These are phyloP conservation scores for Brenthis hecate DNA, from an alignment of 2,888 invertebrate genomes.

Conservation along the genomic window DNA sequence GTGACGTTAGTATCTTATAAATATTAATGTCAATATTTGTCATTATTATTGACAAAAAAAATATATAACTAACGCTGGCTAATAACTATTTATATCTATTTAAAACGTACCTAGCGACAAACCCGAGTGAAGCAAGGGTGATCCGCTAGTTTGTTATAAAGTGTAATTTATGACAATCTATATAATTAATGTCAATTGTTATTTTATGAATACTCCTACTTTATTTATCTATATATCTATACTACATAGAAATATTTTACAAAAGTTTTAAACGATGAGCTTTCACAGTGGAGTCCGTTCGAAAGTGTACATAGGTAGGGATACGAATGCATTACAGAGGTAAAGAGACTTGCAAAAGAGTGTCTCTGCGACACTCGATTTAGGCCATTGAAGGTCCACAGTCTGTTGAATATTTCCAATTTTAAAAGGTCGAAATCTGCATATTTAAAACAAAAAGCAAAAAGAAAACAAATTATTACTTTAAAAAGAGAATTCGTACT, in stretches of 20 bases:
- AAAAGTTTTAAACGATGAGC: no score
- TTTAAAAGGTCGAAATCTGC: not conserved
- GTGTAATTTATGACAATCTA: not conserved
- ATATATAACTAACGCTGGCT: no score
- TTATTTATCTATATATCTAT: no score
- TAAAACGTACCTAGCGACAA: no score
- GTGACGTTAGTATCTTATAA: no score
- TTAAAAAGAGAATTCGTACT: not conserved
- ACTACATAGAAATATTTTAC: no score
- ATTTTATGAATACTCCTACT: not conserved
- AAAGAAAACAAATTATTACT: not conserved
- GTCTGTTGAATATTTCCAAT: conserved; percentile 10
- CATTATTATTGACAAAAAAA: no score
- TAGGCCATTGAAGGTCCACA: conserved; percentile 1
- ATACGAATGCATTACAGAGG: not conserved
- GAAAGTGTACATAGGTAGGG: not conserved
- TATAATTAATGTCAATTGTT: not conserved
- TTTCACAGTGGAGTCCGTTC: not conserved
- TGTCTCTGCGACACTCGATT: not conserved
- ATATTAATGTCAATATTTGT: no score
- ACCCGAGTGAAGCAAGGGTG: no score
- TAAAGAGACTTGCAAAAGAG: conserved; percentile 11
- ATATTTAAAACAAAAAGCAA: no score
- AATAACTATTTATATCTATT: no score
- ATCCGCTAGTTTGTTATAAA: not conserved